Conservation (phyloP, 2,113 vertebrate genomes). For the Motacilla tschutschensis region DNA sequence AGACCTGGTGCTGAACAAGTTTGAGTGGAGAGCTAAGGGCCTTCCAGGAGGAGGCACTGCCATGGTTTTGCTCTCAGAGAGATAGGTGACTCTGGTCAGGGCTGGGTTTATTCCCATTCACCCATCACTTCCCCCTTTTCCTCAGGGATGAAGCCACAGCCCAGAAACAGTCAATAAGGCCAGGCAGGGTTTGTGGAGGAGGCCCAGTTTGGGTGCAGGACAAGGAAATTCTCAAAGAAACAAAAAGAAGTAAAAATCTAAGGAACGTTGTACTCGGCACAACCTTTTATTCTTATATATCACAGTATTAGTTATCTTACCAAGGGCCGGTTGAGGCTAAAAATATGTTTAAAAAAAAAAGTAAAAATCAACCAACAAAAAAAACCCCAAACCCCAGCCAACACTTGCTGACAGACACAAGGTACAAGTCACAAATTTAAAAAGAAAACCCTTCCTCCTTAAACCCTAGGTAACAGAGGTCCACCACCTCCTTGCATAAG, state of each 20-base stretch:
- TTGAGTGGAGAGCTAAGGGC: background rate
- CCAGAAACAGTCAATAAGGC: background rate
- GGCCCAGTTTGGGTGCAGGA: background rate
- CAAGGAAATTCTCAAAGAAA: background rate
- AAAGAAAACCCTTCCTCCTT: background rate
- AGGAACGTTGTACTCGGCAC: background rate
- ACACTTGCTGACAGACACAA: background rate
- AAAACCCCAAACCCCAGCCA: rapidly evolving
- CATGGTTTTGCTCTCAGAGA: rapidly evolving
- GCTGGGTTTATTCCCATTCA: background rate
- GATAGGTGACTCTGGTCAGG: rapidly evolving
- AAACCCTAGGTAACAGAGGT: background rate
- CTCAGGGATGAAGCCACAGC: background rate
- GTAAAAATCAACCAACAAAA: background rate
- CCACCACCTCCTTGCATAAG: background rate
- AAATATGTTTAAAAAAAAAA: background rate
- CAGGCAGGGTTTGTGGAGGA: background rate
- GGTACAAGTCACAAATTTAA: background rate
- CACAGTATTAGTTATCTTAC: background rate
- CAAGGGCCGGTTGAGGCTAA: background rate
- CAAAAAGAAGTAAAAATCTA: background rate
- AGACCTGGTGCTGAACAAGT: background rate
- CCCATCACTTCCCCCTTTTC: background rate
- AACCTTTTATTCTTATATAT: background rate
- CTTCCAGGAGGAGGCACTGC: background rate